Evolutionary conservation across 2,797 vertebrate genomes (phyloP), one percentile per base, ranked within the genome.

Genomic region (Synaphobranchus kaupii): DNA sequence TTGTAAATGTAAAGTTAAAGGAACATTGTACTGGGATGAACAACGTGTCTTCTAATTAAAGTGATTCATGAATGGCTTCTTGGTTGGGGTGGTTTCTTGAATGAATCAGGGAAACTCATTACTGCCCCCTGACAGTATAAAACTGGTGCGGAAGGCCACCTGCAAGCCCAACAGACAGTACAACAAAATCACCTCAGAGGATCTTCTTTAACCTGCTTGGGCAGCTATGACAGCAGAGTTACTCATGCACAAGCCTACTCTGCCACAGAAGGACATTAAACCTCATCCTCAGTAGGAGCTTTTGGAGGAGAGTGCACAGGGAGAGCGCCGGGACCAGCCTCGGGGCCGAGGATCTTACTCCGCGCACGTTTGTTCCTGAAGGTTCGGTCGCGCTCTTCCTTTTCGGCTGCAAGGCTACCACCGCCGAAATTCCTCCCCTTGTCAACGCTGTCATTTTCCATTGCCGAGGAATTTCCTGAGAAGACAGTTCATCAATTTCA

Each of bases 401-500:
- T 71, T 39, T 76, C 66, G 68, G 83, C 31, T 12, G 66, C 22
- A 31, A n/a, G 31, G 82, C 28, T 56, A 63, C 22, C 48, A 31
- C 81, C n/a, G 54, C 63, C 28, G 82, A 87, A 39, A 86, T 66
- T 81, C 56, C 66, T n/a, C 63, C 58, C 87, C 76, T 39, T 80
- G 71, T 84, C 71, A 82, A 34, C 34, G 83, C 87, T 84, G 87
- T 88, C 87, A 84, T 88, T 76, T 85, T 88, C 87, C 87, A 88
- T 85, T 81, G 87, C 58, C 6, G 8, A 66, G 84, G 84, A 81
- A 85, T 85, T 88, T 85, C 87, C 87, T 28, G 76, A 81, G 87
- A 82, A 85, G 87, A 85, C 87, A 85, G 83, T 88, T 88, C 87
- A 81, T 88, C 87, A 88, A 88, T 88, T 88, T 81, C 84, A 88